Evolutionary conservation across 2,113 vertebrate genomes (phyloP).

Genomic region (Crocuta crocuta): DNA sequence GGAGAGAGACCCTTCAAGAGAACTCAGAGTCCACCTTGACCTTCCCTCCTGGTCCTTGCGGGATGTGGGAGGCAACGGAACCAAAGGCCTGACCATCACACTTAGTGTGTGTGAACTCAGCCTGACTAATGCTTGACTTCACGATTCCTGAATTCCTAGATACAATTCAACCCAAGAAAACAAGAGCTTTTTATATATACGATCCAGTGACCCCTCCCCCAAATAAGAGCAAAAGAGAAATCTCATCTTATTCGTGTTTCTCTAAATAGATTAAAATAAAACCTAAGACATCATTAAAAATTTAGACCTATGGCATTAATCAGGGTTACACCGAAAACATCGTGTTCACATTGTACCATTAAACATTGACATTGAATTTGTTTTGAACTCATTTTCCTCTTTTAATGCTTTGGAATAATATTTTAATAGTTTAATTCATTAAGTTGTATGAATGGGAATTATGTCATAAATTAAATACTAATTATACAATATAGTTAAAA

Average conservation of each 20-base stretch:
- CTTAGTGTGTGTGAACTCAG: not conserved
- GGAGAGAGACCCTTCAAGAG: not conserved
- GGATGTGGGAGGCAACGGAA: accelerated
- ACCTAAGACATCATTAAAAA: not conserved
- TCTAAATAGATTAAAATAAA: not conserved
- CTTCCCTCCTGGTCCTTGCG: not conserved
- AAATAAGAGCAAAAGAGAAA: not conserved
- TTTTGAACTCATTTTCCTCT: conserved; percentile 62
- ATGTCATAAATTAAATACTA: conserved; percentile 24
- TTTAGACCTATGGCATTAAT: not conserved
- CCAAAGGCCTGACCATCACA: not conserved
- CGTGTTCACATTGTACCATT: not conserved
- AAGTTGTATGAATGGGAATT: not conserved
- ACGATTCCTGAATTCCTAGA: not conserved
- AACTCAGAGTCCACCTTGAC: accelerated
- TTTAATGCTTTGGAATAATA: conserved; percentile 45
- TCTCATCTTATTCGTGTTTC: not conserved
- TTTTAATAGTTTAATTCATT: conserved; percentile 53
- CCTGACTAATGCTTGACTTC: not conserved
- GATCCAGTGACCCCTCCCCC: not conserved
- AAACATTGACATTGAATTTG: conserved; percentile 28
- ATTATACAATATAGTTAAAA: not conserved
- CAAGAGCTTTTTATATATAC: not conserved
- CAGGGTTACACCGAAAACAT: not conserved
- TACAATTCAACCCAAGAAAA: not conserved